Conservation (phyloP, 2,888 invertebrate genomes). For the Pseudococcus viburni region DNA sequence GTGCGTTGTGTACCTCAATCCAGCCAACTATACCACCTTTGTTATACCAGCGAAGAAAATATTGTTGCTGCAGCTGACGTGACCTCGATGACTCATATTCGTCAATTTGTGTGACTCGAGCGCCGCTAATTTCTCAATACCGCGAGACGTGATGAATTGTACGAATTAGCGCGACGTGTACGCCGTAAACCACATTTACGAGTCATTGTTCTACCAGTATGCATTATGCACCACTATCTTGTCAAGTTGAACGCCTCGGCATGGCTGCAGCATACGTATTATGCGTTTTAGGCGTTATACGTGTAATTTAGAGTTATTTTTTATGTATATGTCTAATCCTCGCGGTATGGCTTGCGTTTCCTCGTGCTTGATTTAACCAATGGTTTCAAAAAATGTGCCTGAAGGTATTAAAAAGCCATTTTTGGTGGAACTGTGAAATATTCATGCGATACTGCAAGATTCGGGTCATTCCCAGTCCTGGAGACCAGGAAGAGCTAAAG, state of each 20-base stretch:
- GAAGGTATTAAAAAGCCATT: too few species aligned
- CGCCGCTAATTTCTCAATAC: slow-evolving; percentile 35
- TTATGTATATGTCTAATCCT: too few species aligned
- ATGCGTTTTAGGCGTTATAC: too few species aligned
- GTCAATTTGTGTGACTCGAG: slow-evolving; percentile 10
- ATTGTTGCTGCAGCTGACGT: slow-evolving; percentile 11
- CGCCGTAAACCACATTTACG: neutral
- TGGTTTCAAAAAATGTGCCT: too few species aligned
- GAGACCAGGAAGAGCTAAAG: too few species aligned
- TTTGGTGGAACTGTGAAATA: too few species aligned
- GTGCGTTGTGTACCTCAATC: neutral
- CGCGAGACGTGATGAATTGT: slow-evolving; percentile 30
- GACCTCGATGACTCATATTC: slow-evolving; percentile 41
- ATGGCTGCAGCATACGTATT: neutral
- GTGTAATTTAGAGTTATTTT: too few species aligned
- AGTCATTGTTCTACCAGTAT: neutral
- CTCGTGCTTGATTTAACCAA: too few species aligned
- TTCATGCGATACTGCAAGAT: too few species aligned
- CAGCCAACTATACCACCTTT: neutral
- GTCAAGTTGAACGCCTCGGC: neutral
- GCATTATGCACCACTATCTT: neutral
- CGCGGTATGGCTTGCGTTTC: too few species aligned
- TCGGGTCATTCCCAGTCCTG: too few species aligned
- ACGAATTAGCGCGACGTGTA: slow-evolving; percentile 9
- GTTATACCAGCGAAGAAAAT: neutral